Evolutionary conservation across 2,888 invertebrate species (phyloP).

Genomic region (Folsomia manolachei): DNA sequence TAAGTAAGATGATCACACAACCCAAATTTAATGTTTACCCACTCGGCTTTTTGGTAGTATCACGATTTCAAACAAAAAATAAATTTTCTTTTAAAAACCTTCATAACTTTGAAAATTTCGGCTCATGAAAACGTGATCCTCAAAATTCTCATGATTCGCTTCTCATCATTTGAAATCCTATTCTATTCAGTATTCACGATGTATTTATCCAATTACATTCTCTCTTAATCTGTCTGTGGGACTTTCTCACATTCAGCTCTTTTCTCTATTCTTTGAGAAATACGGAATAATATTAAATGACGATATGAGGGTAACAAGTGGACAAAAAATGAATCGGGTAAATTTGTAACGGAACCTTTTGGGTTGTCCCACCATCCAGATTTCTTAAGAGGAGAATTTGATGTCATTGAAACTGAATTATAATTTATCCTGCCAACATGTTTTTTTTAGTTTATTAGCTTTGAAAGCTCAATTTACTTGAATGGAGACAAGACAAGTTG

Average conservation of each 20-base stretch:
- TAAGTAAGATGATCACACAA: not conserved
- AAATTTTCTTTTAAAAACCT: not conserved
- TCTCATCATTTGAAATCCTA: not conserved
- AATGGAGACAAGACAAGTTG: too few relatives aligned
- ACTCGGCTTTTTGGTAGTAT: not conserved
- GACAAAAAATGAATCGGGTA: slow-evolving; percentile 3
- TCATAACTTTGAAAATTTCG: not conserved
- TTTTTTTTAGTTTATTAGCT: too few relatives aligned
- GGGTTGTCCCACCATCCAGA: too few relatives aligned
- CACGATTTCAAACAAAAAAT: slow-evolving; percentile 5
- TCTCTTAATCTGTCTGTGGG: not conserved
- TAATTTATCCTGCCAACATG: not conserved
- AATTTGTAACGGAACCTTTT: not conserved
- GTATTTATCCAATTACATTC: slow-evolving; percentile 5
- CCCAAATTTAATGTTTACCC: not conserved
- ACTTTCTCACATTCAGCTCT: not conserved
- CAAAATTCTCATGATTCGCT: slow-evolving; percentile 6
- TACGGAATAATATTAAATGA: too few relatives aligned
- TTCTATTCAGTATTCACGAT: not conserved
- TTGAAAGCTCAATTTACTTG: too few relatives aligned
- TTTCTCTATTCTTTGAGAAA: too few relatives aligned
- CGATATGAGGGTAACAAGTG: not conserved
- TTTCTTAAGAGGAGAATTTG: too few relatives aligned
- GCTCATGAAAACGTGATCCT: slow-evolving; percentile 10
- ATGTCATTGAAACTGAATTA: not conserved